Conservation (phyloP, 2,113 vertebrate species). For the Oceanodroma tethys region DNA sequence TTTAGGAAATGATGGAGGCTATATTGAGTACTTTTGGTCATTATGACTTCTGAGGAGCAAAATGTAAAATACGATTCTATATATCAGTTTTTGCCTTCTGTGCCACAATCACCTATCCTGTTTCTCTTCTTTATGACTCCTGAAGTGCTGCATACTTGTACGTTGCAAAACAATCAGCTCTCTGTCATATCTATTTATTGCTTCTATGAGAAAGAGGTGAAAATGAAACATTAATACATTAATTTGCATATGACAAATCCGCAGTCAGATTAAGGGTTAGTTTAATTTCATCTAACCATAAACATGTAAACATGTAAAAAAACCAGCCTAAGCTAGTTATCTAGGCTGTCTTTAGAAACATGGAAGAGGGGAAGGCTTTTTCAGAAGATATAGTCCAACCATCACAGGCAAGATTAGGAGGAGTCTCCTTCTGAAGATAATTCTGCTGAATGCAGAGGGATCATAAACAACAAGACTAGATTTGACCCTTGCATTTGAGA, state of each 20-base stretch:
- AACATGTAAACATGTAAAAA: too few species aligned
- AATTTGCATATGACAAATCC: not conserved
- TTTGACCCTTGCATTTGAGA: not conserved
- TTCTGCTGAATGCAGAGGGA: not conserved
- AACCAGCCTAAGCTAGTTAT: not conserved
- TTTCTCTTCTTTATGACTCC: not conserved
- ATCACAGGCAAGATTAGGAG: fast-evolving
- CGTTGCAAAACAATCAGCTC: not conserved
- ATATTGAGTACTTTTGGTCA: not conserved
- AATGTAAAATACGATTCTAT: not conserved
- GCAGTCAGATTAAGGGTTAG: not conserved
- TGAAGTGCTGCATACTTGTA: not conserved
- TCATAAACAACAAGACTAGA: not conserved
- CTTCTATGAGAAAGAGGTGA: not conserved
- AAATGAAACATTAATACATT: not conserved
- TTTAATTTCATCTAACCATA: not conserved
- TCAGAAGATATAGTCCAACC: not conserved
- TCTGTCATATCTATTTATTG: not conserved
- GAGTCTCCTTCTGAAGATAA: not conserved
- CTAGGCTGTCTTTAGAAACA: not conserved
- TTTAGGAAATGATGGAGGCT: not conserved
- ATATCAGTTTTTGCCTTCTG: not conserved
- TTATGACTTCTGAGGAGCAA: not conserved
- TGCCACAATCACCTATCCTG: not conserved
- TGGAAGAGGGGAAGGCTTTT: not conserved